Evolutionary conservation across 2,113 vertebrate species (phyloP).

Genomic region (Elachura formosa): DNA sequence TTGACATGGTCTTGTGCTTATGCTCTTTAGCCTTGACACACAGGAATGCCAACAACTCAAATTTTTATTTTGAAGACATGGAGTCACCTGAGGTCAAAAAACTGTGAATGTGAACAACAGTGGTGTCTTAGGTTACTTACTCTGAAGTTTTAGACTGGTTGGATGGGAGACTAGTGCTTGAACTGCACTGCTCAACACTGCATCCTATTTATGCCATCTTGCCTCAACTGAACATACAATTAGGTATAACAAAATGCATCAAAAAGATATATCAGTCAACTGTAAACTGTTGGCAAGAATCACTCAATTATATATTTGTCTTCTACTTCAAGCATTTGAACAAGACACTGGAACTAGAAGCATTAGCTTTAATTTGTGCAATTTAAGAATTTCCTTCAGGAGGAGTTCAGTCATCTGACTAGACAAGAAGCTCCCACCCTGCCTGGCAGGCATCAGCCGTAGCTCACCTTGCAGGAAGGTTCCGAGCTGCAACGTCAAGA

Average conservation of each 20-base stretch:
- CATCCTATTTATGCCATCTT: background rate
- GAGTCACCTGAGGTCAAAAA: background rate
- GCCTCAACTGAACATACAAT: background rate
- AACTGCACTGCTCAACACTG: background rate
- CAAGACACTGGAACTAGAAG: slow-evolving; percentile 6
- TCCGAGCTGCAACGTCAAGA: slow-evolving; percentile 82
- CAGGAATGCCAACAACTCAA: background rate
- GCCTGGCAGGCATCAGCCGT: slow-evolving; percentile 75
- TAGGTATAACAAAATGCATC: slow-evolving; percentile 12
- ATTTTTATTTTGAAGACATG: background rate
- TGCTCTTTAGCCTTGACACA: background rate
- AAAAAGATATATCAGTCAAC: background rate
- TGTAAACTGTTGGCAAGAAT: slow-evolving; percentile 22
- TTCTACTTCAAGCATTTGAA: background rate
- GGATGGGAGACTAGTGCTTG: background rate
- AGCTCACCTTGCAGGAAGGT: slow-evolving; percentile 76
- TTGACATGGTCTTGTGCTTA: background rate
- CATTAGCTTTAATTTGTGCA: background rate
- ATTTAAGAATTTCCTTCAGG: slow-evolving; percentile 14
- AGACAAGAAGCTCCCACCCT: slow-evolving; percentile 39
- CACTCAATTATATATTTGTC: background rate
- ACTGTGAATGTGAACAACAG: background rate
- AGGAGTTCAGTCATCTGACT: slow-evolving; percentile 26
- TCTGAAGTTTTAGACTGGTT: background rate
- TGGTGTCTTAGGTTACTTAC: background rate